phyloP scores from a whole-genome alignment of 2,797 vertebrate species.

The Anguilla anguilla region DNA sequence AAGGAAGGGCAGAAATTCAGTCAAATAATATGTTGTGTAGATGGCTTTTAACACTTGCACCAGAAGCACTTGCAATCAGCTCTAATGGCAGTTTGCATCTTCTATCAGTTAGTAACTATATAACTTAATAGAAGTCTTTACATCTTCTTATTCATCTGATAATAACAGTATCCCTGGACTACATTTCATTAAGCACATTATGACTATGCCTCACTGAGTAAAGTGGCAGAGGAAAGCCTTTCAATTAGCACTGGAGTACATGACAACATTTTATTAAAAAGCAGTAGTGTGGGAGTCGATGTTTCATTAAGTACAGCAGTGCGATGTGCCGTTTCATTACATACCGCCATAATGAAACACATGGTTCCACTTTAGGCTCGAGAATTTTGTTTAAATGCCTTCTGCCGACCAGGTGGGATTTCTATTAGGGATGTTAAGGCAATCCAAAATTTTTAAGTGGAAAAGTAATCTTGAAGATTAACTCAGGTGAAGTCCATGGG shows the following conservation, averaged over 20 bases:
- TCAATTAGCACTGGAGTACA: not conserved
- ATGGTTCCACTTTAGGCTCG: constrained; percentile 6
- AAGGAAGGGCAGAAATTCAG: not conserved
- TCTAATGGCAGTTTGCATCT: not conserved
- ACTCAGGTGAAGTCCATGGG: constrained; percentile 61
- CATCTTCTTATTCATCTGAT: not conserved
- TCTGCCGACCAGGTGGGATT: constrained; percentile 65
- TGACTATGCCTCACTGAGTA: not conserved
- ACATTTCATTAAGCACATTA: not conserved
- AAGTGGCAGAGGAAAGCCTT: not conserved
- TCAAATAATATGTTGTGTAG: not conserved
- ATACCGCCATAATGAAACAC: constrained; percentile 10
- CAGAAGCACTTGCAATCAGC: not conserved
- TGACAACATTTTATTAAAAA: not conserved
- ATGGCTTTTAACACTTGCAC: not conserved
- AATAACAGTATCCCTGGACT: not conserved
- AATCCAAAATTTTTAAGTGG: constrained; percentile 61
- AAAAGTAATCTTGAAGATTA: constrained; percentile 63
- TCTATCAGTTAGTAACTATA: constrained; percentile 50
- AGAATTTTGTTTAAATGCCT: constrained; percentile 61
- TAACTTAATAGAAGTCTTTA: not conserved
- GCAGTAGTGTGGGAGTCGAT: not conserved
- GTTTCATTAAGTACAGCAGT: not conserved
- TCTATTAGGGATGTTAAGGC: constrained; percentile 69
- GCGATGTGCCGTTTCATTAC: not conserved